Conservation (phyloP, 35 echinoderm and acorn worm species). For the Amphiura filiformis region DNA sequence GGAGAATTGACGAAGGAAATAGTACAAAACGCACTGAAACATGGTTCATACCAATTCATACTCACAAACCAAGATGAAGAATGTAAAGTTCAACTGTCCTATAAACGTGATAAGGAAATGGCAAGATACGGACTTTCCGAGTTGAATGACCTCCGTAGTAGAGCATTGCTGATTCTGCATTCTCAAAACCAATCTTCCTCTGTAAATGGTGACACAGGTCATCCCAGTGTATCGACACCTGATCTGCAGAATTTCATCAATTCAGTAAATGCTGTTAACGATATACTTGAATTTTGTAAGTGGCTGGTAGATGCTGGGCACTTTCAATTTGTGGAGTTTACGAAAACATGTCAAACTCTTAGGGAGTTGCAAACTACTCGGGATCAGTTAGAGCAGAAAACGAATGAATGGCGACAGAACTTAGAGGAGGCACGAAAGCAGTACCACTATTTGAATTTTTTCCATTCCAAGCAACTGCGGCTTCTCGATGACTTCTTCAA, state of each 20-base stretch:
- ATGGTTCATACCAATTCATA: background rate
- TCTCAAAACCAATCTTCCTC: background rate
- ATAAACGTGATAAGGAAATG: background rate
- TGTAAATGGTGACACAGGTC: background rate
- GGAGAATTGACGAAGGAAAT: constrained; percentile 44
- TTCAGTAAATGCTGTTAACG: constrained; percentile 11
- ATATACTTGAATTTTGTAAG: constrained; percentile 17
- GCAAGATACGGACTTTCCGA: background rate
- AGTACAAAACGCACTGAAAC: background rate
- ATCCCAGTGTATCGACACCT: background rate
- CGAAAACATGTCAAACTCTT: background rate
- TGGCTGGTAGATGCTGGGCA: constrained; percentile 4
- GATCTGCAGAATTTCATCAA: constrained; percentile 9
- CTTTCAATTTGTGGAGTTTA: background rate
- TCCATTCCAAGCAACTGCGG: constrained; percentile 29
- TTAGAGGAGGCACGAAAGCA: background rate
- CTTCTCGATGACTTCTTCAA: constrained; percentile 34
- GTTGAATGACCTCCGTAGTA: constrained; percentile 28
- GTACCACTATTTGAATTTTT: constrained; percentile 40
- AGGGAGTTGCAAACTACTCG: background rate
- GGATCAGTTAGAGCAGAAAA: background rate
- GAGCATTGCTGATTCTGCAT: constrained; percentile 25
- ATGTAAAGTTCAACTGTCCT: background rate
- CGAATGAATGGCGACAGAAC: background rate
- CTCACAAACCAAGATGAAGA: background rate